Percentiles rank a stretch among this genome's conserved stretches.
Evolutionary conservation across 2,113 vertebrate genomes (phyloP).

Genomic region (Myotis davidii): DNA sequence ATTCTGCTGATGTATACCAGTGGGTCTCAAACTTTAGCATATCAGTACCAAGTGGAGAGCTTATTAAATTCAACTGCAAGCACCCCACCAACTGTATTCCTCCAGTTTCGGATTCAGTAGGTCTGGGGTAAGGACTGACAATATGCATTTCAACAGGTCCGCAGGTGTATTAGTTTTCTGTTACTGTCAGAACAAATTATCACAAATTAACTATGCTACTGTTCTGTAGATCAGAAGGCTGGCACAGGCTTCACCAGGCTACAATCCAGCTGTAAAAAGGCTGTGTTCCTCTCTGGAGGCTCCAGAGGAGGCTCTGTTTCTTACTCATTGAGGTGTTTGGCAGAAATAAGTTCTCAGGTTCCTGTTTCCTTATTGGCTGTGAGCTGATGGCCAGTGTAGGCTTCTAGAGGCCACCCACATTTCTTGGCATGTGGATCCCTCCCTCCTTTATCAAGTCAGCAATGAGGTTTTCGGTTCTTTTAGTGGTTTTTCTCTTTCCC

Average conservation of each 20-base stretch:
- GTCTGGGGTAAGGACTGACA: not conserved
- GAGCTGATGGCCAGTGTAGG: not conserved
- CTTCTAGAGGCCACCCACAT: not conserved
- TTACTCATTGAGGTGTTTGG: not conserved
- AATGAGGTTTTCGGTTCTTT: not conserved
- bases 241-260: not conserved
- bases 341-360: not conserved
- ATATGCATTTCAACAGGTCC: conserved; percentile 2
- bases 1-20: not conserved
- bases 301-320: not conserved
- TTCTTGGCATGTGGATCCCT: not conserved
- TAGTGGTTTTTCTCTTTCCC: not conserved
- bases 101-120: not conserved
- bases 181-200: not conserved
- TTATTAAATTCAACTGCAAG: not conserved
- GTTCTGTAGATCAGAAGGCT: not conserved
- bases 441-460: not conserved
- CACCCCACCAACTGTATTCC: not conserved
- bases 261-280: not conserved
- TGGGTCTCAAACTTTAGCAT: not conserved
- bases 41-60: not conserved
- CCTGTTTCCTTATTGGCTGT: not conserved
- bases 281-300: not conserved
- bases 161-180: not conserved
- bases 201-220: not conserved